Evolutionary conservation across 2,113 vertebrate genomes (phyloP).

Genomic region (Kryptolebias marmoratus): DNA sequence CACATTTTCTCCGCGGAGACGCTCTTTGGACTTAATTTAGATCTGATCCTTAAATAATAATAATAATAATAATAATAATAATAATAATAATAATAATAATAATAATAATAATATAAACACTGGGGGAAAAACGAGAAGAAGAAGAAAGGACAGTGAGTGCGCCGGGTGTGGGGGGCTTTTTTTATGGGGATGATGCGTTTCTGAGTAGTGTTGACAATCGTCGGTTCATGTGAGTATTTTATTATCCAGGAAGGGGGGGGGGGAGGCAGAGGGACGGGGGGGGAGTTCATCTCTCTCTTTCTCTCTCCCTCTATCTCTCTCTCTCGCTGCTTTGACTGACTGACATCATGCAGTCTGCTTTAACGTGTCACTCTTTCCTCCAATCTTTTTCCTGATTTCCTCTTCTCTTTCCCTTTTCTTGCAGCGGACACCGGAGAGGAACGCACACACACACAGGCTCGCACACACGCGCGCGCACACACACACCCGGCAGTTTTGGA

Average conservation of each 20-base stretch:
- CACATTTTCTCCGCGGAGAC: slow-evolving; percentile 83
- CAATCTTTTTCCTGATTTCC: neutral
- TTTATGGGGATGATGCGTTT: slow-evolving; percentile 47
- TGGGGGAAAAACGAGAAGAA: too few relatives aligned
- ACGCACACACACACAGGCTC: too few relatives aligned
- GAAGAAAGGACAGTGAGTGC: too few relatives aligned
- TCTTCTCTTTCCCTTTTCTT: slow-evolving; percentile 60
- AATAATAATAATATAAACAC: too few relatives aligned
- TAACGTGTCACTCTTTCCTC: slow-evolving; percentile 83
- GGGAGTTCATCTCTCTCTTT: slow-evolving; percentile 65
- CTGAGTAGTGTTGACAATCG: slow-evolving; percentile 57
- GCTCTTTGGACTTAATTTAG: slow-evolving; percentile 87
- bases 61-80: neutral
- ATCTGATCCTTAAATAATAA: slow-evolving; percentile 32
- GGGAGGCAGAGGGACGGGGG: slow-evolving; percentile 55
- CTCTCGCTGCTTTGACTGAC: slow-evolving; percentile 83
- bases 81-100: too few relatives aligned
- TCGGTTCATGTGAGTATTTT: slow-evolving; percentile 62
- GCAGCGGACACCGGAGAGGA: slow-evolving; percentile 56
- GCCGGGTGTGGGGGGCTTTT: too few relatives aligned
- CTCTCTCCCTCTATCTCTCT: slow-evolving; percentile 78
- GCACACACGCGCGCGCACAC: too few relatives aligned
- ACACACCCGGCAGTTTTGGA: slow-evolving; percentile 42
- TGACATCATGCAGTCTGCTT: slow-evolving; percentile 80
- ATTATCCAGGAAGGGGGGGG: slow-evolving; percentile 48